Evolutionary conservation across 2,113 vertebrate species (phyloP), one percentile per base, ranked within the genome.

Genomic region (Nettapus auritus): DNA sequence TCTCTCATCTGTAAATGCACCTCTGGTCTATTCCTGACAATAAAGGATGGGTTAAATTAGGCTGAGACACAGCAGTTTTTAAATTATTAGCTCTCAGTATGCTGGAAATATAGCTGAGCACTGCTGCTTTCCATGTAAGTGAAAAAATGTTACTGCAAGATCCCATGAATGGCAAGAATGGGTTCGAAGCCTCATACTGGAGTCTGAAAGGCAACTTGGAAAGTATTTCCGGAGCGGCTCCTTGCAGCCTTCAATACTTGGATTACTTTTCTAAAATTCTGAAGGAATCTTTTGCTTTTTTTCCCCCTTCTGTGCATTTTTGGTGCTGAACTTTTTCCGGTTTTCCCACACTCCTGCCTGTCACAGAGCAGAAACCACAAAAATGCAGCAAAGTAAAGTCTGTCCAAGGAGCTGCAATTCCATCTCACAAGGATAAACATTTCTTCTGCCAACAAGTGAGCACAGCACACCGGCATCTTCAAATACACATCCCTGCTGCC

Each of bases 261-360:
- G 97, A 98, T 97, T 97, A 56, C 89, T 92, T 94, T 98, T 97
- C 98, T 97, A 94, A 97, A 98, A 98, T 97, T 97, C 94, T 98
- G 94, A 98, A 98, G 96, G 96, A 98, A 97, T 98, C 96, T 98
- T 96, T 97, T 97, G 95, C 95, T 97, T 96, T 94, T 98, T 97
- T 98, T 94, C 98, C 98, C 98, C 97, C 98, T 98, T 98, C 97
- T 79, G 97, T 98, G 97, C 98, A 98, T 98, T 99, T 99, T 98
- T 98, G 98, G 97, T 98, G 97, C 98, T 96, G 97, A 98, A 98
- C 96, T 97, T 98, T 98, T 99, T 99, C 99, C 98, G 98, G 98
- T 99, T 99, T 99, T 99, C 99, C 98, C 99, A 99, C 99, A 99
- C 98, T 99, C 98, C 98, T 98, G 98, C 98, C 98, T 98, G 99